Percentiles rank a stretch among this genome's conserved stretches.
Evolutionary conservation across 1,140 invertebrate species (phyloP).

Genomic region (Drosophila paulistorum): DNA sequence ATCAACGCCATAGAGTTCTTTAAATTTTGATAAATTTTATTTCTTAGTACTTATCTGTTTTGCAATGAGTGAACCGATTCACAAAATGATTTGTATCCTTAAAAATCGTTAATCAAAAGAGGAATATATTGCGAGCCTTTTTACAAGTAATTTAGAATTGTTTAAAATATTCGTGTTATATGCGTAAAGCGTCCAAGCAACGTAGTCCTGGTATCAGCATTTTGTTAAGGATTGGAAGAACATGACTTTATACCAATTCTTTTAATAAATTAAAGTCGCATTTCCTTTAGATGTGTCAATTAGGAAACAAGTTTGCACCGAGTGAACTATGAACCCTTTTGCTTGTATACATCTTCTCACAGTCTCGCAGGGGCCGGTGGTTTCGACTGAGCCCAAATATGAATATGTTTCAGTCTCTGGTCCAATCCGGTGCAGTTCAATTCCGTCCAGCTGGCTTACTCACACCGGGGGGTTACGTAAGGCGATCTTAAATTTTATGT

Average conservation of each 20-base stretch:
- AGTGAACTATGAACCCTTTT: not conserved
- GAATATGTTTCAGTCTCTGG: constrained; percentile 38
- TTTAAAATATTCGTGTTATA: no score
- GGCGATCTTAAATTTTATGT: constrained; percentile 49
- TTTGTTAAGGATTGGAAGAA: no score
- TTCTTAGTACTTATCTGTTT: no score
- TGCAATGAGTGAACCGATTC: no score
- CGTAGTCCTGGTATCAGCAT: no score
- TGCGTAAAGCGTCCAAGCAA: no score
- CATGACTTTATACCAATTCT: not conserved
- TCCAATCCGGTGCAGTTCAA: constrained; percentile 16
- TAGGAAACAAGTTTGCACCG: not conserved
- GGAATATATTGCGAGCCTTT: no score
- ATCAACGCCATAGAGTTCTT: no score
- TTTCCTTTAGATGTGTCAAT: not conserved
- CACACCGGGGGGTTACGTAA: constrained; percentile 45
- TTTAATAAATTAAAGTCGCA: not conserved
- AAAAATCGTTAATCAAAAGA: no score
- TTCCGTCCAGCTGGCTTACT: constrained; percentile 28
- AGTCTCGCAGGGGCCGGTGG: not conserved
- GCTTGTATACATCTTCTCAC: not conserved
- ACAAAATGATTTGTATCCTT: no score
- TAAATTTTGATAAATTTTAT: no score
- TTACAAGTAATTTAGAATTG: no score
- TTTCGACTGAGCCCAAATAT: constrained; percentile 24